phyloP scores from a whole-genome alignment of 1,140 invertebrate species.

The Polypedilum pembai region DNA sequence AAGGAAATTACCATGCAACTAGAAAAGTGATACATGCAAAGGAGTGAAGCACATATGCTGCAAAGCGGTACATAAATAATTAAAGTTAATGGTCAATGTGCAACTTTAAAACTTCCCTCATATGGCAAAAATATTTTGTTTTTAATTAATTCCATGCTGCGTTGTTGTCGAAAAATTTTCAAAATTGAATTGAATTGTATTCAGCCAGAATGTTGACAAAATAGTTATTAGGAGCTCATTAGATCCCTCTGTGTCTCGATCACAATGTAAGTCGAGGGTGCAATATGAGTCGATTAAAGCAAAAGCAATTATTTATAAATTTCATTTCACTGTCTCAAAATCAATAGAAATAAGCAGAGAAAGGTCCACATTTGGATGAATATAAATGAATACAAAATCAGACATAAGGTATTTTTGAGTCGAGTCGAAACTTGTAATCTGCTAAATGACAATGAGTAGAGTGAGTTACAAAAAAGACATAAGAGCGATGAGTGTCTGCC shows the following conservation, averaged over 20 bases:
- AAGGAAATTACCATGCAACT: too few relatives aligned
- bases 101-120: background rate
- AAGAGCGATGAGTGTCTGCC: background rate
- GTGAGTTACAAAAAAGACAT: background rate
- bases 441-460: slow-evolving; percentile 6
- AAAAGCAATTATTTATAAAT: slow-evolving; percentile 27
- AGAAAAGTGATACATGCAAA: background rate
- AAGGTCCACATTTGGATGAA: background rate
- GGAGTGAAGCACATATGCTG: background rate
- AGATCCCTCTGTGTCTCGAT: background rate
- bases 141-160: slow-evolving; percentile 13
- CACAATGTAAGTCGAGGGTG: slow-evolving; percentile 21
- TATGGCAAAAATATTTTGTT: background rate
- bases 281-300: slow-evolving; percentile 13
- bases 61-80: slow-evolving; percentile 13
- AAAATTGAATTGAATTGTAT: slow-evolving; percentile 19
- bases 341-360: background rate
- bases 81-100: background rate
- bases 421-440: background rate
- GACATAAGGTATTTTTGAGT: background rate
- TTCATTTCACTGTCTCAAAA: background rate
- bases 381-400: slow-evolving; percentile 3
- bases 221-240: slow-evolving; percentile 19
- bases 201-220: background rate
- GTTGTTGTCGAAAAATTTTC: background rate